These are phyloP conservation scores for Scomber japonicus DNA, from an alignment of 2,113 vertebrate species.

Conservation along the genomic window DNA sequence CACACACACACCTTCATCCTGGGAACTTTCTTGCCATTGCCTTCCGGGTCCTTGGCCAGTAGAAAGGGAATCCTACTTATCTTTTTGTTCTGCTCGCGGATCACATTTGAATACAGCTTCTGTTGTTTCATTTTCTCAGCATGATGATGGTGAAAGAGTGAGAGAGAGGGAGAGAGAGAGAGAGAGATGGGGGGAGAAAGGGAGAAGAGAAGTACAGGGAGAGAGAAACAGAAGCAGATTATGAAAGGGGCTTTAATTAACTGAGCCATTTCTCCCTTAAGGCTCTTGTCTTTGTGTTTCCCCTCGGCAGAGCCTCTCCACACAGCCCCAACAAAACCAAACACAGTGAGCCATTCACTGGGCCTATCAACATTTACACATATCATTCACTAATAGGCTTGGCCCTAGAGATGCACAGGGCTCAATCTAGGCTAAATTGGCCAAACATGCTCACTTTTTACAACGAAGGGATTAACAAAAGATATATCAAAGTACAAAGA, in stretches of 20 bases:
- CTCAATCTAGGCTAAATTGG: conserved; percentile 63
- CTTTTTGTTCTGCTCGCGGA: conserved; percentile 90
- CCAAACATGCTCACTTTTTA: conserved; percentile 71
- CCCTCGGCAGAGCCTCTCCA: conserved; percentile 66
- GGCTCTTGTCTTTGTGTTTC: conserved; percentile 72
- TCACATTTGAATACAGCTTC: conserved; percentile 89
- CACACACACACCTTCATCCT: conserved; percentile 79
- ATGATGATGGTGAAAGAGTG: conserved; percentile 77
- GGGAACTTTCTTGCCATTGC: conserved; percentile 71
- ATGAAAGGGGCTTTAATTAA: conserved; percentile 84
- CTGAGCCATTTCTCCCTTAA: conserved; percentile 77
- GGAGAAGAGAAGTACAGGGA: conserved; percentile 25
- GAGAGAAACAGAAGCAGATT: conserved; percentile 64
- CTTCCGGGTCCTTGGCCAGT: conserved; percentile 73
- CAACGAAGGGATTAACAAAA: conserved; percentile 60
- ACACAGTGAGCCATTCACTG: conserved; percentile 72
- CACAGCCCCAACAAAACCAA: conserved; percentile 68
- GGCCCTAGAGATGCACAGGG: conserved; percentile 51
- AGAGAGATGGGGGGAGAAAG: conserved; percentile 29
- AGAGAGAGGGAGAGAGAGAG: conserved; percentile 44
- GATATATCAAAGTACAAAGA: conserved; percentile 58
- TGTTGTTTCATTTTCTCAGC: conserved; percentile 89
- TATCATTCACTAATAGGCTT: conserved; percentile 71
- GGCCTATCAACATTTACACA: conserved; percentile 76
- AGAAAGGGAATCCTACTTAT: conserved; percentile 73